phyloP scores from a whole-genome alignment of 2,797 vertebrate genomes.

The Spinus pinus region DNA sequence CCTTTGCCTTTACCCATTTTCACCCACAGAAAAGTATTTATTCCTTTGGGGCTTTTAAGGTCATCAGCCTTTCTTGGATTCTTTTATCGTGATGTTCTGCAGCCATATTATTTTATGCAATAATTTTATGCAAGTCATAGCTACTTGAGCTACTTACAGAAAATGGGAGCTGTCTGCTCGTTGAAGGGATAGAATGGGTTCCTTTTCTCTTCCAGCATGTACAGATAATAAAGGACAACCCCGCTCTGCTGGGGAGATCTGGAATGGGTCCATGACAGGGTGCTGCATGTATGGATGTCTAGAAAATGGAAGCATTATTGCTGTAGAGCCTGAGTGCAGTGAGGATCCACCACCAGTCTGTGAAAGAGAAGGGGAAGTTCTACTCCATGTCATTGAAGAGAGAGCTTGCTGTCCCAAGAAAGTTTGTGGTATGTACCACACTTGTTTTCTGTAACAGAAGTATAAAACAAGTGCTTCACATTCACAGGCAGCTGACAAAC shows the following conservation, averaged over 20 bases:
- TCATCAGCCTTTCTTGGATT: neutral
- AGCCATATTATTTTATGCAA: neutral
- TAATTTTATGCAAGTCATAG: neutral
- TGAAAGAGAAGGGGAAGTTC: constrained; percentile 90
- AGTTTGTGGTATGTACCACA: constrained; percentile 85
- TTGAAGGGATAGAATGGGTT: neutral
- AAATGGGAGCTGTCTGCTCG: neutral
- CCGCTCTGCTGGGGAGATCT: constrained; percentile 86
- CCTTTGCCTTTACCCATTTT: neutral
- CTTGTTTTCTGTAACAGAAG: neutral
- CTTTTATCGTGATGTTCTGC: neutral
- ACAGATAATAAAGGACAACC: constrained; percentile 90
- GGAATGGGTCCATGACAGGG: constrained; percentile 87
- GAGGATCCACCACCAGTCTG: constrained; percentile 80
- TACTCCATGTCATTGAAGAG: constrained; percentile 84
- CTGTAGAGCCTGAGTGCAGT: constrained; percentile 87
- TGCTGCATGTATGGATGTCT: constrained; percentile 91
- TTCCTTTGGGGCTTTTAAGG: neutral
- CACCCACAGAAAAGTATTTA: neutral
- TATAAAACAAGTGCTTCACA: neutral
- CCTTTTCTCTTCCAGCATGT: constrained; percentile 79
- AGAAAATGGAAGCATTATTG: constrained; percentile 89
- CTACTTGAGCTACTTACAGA: neutral
- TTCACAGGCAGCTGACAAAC: neutral
- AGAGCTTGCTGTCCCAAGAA: constrained; percentile 89